phyloP scores from a whole-genome alignment of 1,140 invertebrate genomes.

The Drosophila baimaii region DNA sequence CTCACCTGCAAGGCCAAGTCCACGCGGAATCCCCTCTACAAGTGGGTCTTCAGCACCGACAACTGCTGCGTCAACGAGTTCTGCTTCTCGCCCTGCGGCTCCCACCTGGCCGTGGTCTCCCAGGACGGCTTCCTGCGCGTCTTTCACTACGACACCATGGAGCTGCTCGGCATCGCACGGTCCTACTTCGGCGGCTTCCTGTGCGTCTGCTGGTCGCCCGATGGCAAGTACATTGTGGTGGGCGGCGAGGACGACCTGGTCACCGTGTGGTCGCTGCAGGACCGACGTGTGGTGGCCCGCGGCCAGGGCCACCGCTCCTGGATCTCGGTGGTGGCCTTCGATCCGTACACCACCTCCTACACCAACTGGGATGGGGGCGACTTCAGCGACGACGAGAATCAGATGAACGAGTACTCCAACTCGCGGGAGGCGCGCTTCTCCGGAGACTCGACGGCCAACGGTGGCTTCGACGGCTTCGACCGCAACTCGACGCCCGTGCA shows the following conservation, averaged over 20 bases:
- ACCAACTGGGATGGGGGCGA: conserved; percentile 85
- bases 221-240: conserved; percentile 97
- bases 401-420: conserved; percentile 84
- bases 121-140: conserved; percentile 98
- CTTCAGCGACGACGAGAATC: conserved; percentile 87
- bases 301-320: conserved; percentile 98
- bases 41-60: conserved; percentile 94
- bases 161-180: conserved; percentile 94
- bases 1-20: conserved; percentile 98
- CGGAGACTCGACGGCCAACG: conserved; percentile 78
- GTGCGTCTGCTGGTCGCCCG: conserved; percentile 99
- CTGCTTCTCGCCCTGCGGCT: conserved; percentile 97
- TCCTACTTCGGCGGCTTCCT: conserved; percentile 98
- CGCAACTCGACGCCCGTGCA: conserved; percentile 83
- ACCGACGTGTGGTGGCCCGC: conserved; percentile 96
- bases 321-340: conserved; percentile 98
- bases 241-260: conserved; percentile 99
- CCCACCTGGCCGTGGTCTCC: conserved; percentile 95
- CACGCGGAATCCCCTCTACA: conserved; percentile 96
- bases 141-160: conserved; percentile 99
- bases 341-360: conserved; percentile 93
- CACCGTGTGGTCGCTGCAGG: conserved; percentile 97
- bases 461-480: conserved; percentile 84
- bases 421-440: conserved; percentile 72
- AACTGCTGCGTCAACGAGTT: conserved; percentile 95